Evolutionary conservation across 1,140 invertebrate species (phyloP).

Genomic region (Drosophila subobscura): DNA sequence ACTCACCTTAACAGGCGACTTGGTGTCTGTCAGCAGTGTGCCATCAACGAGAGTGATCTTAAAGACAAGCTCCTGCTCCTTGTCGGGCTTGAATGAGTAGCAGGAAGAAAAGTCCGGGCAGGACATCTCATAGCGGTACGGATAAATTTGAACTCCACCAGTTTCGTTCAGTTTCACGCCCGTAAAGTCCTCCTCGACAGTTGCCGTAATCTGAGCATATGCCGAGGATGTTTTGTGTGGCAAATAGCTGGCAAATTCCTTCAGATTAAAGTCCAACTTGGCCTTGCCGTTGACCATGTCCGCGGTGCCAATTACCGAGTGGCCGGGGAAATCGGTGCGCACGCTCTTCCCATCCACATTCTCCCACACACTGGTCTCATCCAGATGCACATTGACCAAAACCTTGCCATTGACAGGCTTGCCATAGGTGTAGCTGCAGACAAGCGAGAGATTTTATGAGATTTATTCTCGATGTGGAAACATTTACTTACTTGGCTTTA

Average conservation of each 20-base stretch:
- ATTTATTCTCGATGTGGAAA: neutral
- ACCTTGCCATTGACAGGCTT: constrained; percentile 91
- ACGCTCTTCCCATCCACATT: constrained; percentile 47
- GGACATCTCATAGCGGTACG: constrained; percentile 93
- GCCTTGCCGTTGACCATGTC: constrained; percentile 89
- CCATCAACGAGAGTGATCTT: constrained; percentile 66
- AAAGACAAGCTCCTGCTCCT: constrained; percentile 87
- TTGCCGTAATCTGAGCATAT: constrained; percentile 86
- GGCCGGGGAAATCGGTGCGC: constrained; percentile 29
- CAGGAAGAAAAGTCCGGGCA: constrained; percentile 88
- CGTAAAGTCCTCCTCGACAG: constrained; percentile 90
- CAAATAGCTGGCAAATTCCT: constrained; percentile 85
- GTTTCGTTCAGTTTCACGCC: constrained; percentile 91
- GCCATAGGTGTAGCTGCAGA: constrained; percentile 87
- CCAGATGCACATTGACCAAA: constrained; percentile 86
- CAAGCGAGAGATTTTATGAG: neutral
- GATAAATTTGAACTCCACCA: constrained; percentile 89
- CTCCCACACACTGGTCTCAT: constrained; percentile 37
- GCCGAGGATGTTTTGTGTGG: constrained; percentile 83
- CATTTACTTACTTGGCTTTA: constrained; percentile 87
- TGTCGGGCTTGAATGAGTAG: constrained; percentile 94
- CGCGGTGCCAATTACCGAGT: constrained; percentile 84
- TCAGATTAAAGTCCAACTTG: constrained; percentile 88
- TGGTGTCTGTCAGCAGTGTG: constrained; percentile 59
- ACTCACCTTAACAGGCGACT: constrained; percentile 86